Evolutionary conservation across 2,888 invertebrate species (phyloP).

Genomic region (Andrena marginata): DNA sequence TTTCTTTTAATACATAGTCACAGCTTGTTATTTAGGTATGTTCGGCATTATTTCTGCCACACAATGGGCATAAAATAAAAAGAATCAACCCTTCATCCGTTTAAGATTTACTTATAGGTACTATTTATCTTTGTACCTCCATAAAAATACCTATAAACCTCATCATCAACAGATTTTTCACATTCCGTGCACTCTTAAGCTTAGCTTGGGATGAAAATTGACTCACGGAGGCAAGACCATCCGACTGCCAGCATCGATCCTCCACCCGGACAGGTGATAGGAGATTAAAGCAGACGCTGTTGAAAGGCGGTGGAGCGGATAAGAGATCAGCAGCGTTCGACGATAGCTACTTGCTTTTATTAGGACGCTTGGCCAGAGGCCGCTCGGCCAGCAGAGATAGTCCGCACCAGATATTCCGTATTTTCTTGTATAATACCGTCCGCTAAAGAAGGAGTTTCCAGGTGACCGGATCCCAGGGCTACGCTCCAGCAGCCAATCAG

Average conservation of each 20-base stretch:
- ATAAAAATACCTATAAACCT: background rate
- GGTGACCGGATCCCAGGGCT: slow-evolving; percentile 53
- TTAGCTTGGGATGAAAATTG: slow-evolving; percentile 13
- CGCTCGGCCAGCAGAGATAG: slow-evolving; percentile 62
- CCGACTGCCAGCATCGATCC: slow-evolving; percentile 19
- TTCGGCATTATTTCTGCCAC: too few species aligned
- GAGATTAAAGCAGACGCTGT: slow-evolving; percentile 54
- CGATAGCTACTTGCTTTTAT: slow-evolving; percentile 78
- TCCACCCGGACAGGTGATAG: slow-evolving; percentile 35
- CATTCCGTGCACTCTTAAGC: background rate
- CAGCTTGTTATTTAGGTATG: too few species aligned
- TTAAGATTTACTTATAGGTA: too few species aligned
- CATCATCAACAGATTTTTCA: background rate
- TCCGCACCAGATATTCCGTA: slow-evolving; percentile 77
- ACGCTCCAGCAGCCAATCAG: slow-evolving; percentile 49
- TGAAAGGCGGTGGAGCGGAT: slow-evolving; percentile 56
- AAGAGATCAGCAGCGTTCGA: slow-evolving; percentile 51
- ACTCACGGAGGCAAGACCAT: slow-evolving; percentile 10
- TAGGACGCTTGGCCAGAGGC: slow-evolving; percentile 64
- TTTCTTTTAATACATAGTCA: too few species aligned
- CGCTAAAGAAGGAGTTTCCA: slow-evolving; percentile 75
- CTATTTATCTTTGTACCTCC: background rate
- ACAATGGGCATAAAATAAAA: background rate
- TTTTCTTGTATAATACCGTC: slow-evolving; percentile 75
- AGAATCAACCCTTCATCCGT: too few species aligned